Evolutionary conservation across 2,888 invertebrate species (phyloP), one percentile per base, ranked within the genome.

Genomic region (Thymelicus acteon): DNA sequence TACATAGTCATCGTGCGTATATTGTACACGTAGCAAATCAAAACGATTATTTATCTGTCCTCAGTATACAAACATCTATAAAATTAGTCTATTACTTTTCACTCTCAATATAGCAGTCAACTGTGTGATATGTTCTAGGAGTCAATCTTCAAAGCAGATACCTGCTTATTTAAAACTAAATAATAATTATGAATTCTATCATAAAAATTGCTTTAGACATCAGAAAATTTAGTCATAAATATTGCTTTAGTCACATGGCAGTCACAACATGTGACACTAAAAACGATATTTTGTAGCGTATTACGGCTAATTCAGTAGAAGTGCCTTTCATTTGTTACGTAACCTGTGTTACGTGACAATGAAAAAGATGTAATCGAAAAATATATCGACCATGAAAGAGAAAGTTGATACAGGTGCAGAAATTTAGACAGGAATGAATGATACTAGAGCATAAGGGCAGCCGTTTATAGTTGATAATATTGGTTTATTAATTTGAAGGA

Each of bases 101-200:
- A 62, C 48, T 69, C 63, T 69, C 40, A 63, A 37, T 70, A 58
- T 31, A 40, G 48, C 70, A 64, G 70, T 70, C 70, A 24, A 63
- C 61, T 15, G 19, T 63, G 39, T 70, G 70, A 70, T 70, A 64
- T 64, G 70, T 70, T 70, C 60, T 64, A 24, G 49, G 8, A 44
- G 44, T 8, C 6, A 52, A 15, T 15, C 19, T 52, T 52, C 12
- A 52, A 52, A 52, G 49, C 49, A 52, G 8, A 15, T n/a, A 44
- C 1, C 44, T 44, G 44, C 15, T 19, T 52, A 13, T 52, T 52
- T 52, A 52, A 19, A 52, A 52, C 7, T 15, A 52, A 19, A 52
- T 19, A 19, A 52, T 19, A 19, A 19, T n/a, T 7, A 52, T 13
- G 47, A 47, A 47, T 47, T 1, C 57, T 57, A 57, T 57, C 13